Percentiles rank a stretch among this genome's conserved stretches.
phyloP scores from a whole-genome alignment of 2,113 vertebrate species.

The Rana temporaria region DNA sequence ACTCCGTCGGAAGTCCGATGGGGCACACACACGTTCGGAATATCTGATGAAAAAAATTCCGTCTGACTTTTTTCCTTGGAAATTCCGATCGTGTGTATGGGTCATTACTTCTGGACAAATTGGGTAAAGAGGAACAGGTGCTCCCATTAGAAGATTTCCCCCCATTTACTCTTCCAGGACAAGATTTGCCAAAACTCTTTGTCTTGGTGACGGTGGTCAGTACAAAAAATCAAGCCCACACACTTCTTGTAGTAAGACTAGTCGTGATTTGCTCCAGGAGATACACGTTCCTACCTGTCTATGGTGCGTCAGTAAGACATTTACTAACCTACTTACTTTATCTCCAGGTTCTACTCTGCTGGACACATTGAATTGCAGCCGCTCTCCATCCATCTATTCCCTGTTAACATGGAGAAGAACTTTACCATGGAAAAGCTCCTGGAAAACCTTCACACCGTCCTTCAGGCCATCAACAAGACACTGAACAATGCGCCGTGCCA shows the following conservation, averaged over 20 bases:
- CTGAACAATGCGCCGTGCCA: constrained; percentile 60
- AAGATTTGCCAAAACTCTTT: not conserved
- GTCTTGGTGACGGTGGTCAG: too few species aligned
- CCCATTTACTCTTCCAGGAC: too few species aligned
- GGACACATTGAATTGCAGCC: not conserved
- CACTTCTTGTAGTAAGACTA: too few species aligned
- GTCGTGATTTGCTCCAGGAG: not conserved
- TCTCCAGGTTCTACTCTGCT: not conserved
- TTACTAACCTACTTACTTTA: not conserved
- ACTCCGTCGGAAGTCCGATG: too few species aligned
- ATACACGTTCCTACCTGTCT: not conserved
- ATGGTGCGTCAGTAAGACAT: not conserved
- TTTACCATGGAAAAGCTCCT: constrained; percentile 66
- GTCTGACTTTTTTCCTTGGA: too few species aligned
- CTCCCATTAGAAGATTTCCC: too few species aligned
- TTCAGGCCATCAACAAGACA: constrained; percentile 70
- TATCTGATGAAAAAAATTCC: too few species aligned
- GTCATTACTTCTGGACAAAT: too few species aligned
- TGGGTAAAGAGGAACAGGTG: too few species aligned
- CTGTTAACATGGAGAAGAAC: constrained; percentile 62
- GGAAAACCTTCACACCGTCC: constrained; percentile 63
- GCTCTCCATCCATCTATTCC: not conserved
- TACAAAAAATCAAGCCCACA: too few species aligned
- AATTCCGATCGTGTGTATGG: too few species aligned
- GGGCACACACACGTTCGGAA: too few species aligned